Conservation (phyloP, 1,140 invertebrate genomes). For the Zaprionus ornatus region DNA sequence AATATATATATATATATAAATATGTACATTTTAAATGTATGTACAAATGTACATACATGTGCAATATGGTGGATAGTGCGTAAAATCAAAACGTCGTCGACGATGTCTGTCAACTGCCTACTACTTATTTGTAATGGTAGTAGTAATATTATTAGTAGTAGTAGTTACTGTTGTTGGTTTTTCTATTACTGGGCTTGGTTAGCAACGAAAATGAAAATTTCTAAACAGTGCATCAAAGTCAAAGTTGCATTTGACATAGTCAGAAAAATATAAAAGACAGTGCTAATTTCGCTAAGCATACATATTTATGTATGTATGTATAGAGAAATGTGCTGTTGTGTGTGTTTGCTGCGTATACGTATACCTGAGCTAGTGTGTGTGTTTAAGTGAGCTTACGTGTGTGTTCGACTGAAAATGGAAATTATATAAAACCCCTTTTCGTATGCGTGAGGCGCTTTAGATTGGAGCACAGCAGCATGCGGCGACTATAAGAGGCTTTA, state of each 20-base stretch:
- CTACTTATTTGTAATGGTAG: slow-evolving; percentile 25
- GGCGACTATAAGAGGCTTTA: slow-evolving; percentile 13
- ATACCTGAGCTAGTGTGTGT: slow-evolving; percentile 43
- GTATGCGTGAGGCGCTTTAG: slow-evolving; percentile 43
- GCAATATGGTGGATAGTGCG: slow-evolving; percentile 73
- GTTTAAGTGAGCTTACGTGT: slow-evolving; percentile 24
- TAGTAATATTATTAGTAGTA: slow-evolving; percentile 10
- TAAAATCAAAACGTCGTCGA: slow-evolving; percentile 54
- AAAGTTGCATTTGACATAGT: slow-evolving; percentile 44
- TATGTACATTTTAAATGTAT: slow-evolving; percentile 16
- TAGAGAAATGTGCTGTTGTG: slow-evolving; percentile 47
- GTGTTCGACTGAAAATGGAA: slow-evolving; percentile 66
- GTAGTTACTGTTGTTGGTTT: slow-evolving; percentile 20
- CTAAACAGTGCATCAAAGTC: slow-evolving; percentile 12
- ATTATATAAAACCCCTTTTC: slow-evolving; percentile 74
- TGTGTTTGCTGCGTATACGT: slow-evolving; percentile 32
- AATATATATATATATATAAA: slow-evolving; percentile 16
- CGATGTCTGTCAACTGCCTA: slow-evolving; percentile 36
- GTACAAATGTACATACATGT: slow-evolving; percentile 22
- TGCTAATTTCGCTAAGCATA: slow-evolving; percentile 61
- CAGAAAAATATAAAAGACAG: slow-evolving; percentile 26
- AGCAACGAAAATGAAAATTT: slow-evolving; percentile 34
- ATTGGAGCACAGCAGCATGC: slow-evolving; percentile 40
- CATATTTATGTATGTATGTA: slow-evolving; percentile 49
- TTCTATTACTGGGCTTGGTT: slow-evolving; percentile 38